Evolutionary conservation across 2,113 vertebrate species (phyloP).

Genomic region (Pogonocichla stellata): DNA sequence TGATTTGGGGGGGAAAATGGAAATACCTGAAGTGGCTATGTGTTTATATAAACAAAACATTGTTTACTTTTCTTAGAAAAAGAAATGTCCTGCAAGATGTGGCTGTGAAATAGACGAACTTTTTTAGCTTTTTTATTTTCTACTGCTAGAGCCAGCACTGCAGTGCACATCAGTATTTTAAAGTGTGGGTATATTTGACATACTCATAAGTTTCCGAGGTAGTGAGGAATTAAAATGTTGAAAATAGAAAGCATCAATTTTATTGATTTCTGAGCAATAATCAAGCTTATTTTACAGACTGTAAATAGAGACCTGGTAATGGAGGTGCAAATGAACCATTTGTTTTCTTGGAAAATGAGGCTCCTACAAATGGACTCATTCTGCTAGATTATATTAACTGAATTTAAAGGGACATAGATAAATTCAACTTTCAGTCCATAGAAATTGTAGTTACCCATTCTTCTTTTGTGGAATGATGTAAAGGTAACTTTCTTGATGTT

Average conservation of each 20-base stretch:
- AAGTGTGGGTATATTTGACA: not conserved
- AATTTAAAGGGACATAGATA: not conserved
- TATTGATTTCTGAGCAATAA: not conserved
- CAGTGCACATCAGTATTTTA: not conserved
- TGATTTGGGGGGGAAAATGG: not conserved
- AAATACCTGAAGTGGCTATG: not conserved
- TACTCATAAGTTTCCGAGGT: not conserved
- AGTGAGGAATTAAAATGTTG: not conserved
- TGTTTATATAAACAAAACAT: not conserved
- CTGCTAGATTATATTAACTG: not conserved
- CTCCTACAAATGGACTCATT: not conserved
- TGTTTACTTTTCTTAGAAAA: not conserved
- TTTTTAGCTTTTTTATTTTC: not conserved
- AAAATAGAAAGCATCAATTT: not conserved
- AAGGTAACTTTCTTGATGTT: not conserved
- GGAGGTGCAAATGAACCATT: not conserved
- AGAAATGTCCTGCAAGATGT: not conserved
- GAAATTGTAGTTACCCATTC: not conserved
- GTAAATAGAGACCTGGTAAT: not conserved
- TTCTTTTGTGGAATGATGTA: not conserved
- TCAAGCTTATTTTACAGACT: not conserved
- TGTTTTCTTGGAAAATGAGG: not conserved
- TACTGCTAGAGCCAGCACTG: not conserved
- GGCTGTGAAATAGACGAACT: not conserved
- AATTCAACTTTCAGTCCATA: not conserved